A percentile compares a stretch with the other conserved stretches of the same genome.
Conservation (phyloP, 64 coral and sea anemone species). For the Trachythela sp. region DNA sequence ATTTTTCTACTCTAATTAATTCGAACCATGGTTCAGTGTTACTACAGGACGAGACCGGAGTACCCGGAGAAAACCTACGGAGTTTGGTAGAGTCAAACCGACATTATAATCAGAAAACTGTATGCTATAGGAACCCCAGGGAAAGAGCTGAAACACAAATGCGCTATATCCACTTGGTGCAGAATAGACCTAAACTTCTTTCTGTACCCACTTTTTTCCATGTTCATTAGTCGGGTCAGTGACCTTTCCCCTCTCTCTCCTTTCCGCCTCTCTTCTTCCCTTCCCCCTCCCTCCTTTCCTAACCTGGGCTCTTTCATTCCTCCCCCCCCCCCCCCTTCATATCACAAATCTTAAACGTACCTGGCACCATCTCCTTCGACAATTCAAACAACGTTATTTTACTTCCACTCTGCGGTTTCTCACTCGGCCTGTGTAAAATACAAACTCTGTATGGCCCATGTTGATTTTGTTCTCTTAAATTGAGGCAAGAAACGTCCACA, state of each 20-base stretch:
- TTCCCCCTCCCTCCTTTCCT: not conserved
- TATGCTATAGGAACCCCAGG: too few relatives aligned
- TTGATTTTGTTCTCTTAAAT: conserved; percentile 58
- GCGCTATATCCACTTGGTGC: too few relatives aligned
- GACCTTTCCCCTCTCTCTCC: not conserved
- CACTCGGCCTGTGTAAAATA: conserved; percentile 54
- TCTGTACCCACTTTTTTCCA: too few relatives aligned
- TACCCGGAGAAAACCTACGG: too few relatives aligned
- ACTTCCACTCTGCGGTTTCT: conserved; percentile 38
- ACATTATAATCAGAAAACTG: too few relatives aligned
- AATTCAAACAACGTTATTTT: conserved; percentile 87
- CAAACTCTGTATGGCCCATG: conserved; percentile 77
- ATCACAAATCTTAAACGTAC: not conserved
- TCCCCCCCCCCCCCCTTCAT: not conserved
- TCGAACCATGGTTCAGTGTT: too few relatives aligned
- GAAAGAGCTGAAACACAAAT: too few relatives aligned
- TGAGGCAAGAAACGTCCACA: conserved; percentile 56
- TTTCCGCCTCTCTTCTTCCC: not conserved
- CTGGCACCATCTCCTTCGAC: conserved; percentile 61
- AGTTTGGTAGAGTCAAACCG: too few relatives aligned
- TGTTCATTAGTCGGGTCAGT: not conserved
- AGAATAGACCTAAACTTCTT: too few relatives aligned
- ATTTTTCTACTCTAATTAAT: too few relatives aligned
- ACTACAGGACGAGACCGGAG: too few relatives aligned
- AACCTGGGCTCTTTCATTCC: not conserved